Base-by-base conservation (phyloP, 2,888 invertebrate species). In the Kuschelorhynchus macadamiae region DNA sequence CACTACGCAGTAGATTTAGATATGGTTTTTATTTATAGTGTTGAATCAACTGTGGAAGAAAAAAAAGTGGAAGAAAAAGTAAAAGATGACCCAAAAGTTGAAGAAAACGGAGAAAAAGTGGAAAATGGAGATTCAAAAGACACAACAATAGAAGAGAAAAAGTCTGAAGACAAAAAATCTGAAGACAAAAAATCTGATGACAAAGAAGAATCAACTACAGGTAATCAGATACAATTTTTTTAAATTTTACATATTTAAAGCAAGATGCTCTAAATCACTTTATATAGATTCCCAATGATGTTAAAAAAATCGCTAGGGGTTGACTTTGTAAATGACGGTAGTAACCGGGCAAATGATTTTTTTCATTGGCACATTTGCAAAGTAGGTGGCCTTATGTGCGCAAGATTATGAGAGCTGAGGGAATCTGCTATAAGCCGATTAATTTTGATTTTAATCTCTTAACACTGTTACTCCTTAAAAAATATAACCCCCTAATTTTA, bases 81-180 rank as follows among this genome's bases (percentile, higher is more conserved):
- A 11, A 21, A 50, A 50, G 17, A 39, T 18, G 42, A 12, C 14
- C 41, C 21, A 8, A 39, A 61, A 18, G 20, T 16, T 25, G 47
- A 47, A 20, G 70, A 60, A 20, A 71, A 74, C 14, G 70, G 71
- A 16, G 75, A 74, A 5, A 72, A 71, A 41, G 52, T 46, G 1
- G 75, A 76, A 62, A 79, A 79, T 56, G 83, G 81, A 21, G 84
- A 83, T 41, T 82, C 83, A 18, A 82, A 84, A 71, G 79, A 84
- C 52, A 83, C 84, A 50, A 42, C 25, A 25, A 25, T 5, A 25
- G 25, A 25, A 25, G n/a, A n/a, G n/a, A n/a, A n/a, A n/a, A n/a
- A n/a, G n/a, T n/a, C 64, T 79, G 82, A 53, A n/a, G n/a, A n/a
- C n/a, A n/a, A n/a, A n/a, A n/a, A n/a, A n/a, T n/a, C 64, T 79